A percentile compares a stretch with the other conserved stretches of the same genome.
These are phyloP conservation scores for Xiphophorus maculatus DNA, from an alignment of 2,113 vertebrate genomes.

Conservation along the genomic window DNA sequence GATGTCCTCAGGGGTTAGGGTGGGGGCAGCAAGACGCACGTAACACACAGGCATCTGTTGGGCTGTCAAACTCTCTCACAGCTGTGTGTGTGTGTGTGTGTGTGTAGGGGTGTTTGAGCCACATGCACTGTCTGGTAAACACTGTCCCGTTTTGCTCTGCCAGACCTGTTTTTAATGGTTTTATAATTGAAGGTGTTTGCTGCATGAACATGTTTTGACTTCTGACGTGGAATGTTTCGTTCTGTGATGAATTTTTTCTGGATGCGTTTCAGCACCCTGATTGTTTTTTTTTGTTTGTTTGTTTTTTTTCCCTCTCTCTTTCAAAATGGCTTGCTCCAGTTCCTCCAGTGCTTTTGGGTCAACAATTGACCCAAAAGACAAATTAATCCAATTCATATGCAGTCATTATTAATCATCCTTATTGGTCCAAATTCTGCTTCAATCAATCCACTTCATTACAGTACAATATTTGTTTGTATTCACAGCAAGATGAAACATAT, in stretches of 20 bases:
- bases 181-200: slow-evolving; percentile 43
- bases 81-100: slow-evolving; percentile 14
- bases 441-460: background rate
- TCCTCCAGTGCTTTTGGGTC: slow-evolving; percentile 25
- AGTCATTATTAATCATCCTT: background rate
- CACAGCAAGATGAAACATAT: background rate
- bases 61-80: slow-evolving; percentile 50
- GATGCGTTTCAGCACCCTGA: slow-evolving; percentile 10
- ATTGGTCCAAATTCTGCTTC: background rate
- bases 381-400: no score
- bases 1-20: slow-evolving; percentile 71
- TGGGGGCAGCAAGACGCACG: slow-evolving; percentile 56
- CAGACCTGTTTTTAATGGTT: slow-evolving; percentile 22
- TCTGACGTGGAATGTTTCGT: slow-evolving; percentile 45
- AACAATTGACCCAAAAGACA: no score
- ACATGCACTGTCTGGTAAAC: slow-evolving; percentile 10
- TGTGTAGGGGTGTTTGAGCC: background rate
- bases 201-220: slow-evolving; percentile 61
- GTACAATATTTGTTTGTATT: background rate
- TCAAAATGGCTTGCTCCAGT: slow-evolving; percentile 3
- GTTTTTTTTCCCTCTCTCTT: background rate
- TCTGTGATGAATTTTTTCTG: slow-evolving; percentile 9
- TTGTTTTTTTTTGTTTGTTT: background rate
- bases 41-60: slow-evolving; percentile 47
- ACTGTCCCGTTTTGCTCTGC: slow-evolving; percentile 34